Evolutionary conservation across 2,113 vertebrate genomes (phyloP).

Genomic region (Sinocyclocheilus grahami): DNA sequence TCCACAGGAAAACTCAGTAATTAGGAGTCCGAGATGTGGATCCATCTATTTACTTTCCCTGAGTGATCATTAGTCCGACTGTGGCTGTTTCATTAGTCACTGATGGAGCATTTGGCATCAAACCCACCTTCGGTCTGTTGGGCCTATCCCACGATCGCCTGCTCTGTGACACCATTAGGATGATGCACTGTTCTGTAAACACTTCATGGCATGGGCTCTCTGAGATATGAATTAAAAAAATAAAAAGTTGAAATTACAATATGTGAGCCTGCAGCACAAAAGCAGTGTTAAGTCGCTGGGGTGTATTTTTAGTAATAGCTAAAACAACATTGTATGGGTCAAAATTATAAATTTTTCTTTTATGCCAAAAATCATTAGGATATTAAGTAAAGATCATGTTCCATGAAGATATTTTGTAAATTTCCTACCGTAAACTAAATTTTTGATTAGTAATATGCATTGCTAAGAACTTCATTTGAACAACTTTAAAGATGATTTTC

Average conservation of each 20-base stretch:
- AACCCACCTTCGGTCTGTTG: constrained; percentile 47
- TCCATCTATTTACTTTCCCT: constrained; percentile 77
- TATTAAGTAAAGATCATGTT: too few relatives aligned
- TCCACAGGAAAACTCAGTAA: constrained; percentile 74
- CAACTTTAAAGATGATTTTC: too few relatives aligned
- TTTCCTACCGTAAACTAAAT: too few relatives aligned
- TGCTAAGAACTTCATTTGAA: too few relatives aligned
- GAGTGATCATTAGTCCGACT: constrained; percentile 72
- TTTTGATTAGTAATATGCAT: too few relatives aligned
- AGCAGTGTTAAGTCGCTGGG: too few relatives aligned
- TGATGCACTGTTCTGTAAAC: constrained; percentile 67
- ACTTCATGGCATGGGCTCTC: constrained; percentile 55
- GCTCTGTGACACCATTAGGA: constrained; percentile 68
- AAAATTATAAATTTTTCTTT: too few relatives aligned
- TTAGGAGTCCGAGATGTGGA: constrained; percentile 77
- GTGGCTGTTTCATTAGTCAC: constrained; percentile 71
- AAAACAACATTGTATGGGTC: too few relatives aligned
- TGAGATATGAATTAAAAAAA: constrained; percentile 55
- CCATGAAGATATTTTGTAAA: too few relatives aligned
- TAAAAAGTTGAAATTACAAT: background rate
- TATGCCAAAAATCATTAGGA: too few relatives aligned
- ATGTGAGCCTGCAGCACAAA: too few relatives aligned
- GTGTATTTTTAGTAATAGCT: too few relatives aligned
- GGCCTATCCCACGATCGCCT: constrained; percentile 67
- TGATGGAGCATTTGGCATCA: constrained; percentile 66